These are phyloP conservation scores for Triplophysa rosa DNA, from an alignment of 2,113 vertebrate genomes.

Conservation along the genomic window DNA sequence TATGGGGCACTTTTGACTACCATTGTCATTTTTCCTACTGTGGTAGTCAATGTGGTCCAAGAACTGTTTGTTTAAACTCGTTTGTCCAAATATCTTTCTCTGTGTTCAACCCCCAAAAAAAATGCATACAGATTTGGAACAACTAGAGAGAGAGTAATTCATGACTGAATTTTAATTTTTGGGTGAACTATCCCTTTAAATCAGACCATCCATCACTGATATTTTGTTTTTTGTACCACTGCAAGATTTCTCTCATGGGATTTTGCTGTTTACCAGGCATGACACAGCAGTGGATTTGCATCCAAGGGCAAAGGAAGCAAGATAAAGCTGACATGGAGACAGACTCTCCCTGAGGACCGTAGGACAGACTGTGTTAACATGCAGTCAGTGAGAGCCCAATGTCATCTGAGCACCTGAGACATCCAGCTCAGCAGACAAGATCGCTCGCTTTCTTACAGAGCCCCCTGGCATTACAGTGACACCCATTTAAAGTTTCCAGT, in stretches of 20 bases:
- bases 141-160: too few relatives aligned
- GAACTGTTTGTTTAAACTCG: too few relatives aligned
- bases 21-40: too few relatives aligned
- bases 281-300: conserved; percentile 70
- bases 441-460: conserved; percentile 20
- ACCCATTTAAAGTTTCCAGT: conserved; percentile 29
- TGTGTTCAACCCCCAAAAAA: too few relatives aligned
- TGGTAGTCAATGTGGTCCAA: too few relatives aligned
- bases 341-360: conserved; percentile 45
- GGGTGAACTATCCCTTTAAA: too few relatives aligned
- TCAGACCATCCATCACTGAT: too few relatives aligned
- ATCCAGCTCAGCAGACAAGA: conserved; percentile 43
- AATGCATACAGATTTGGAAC: too few relatives aligned
- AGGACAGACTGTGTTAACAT: conserved; percentile 52
- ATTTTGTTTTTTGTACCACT: conserved; percentile 2
- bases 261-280: conserved; percentile 73
- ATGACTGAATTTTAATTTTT: too few relatives aligned
- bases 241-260: conserved; percentile 53
- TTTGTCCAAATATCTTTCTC: too few relatives aligned
- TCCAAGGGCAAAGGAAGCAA: conserved; percentile 65
- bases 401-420: conserved; percentile 31
- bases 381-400: conserved; percentile 49
- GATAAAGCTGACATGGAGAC: conserved; percentile 63
- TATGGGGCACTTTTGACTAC: too few relatives aligned
- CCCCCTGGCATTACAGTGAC: conserved; percentile 35